A percentile compares a stretch with the other conserved stretches of the same genome.
Evolutionary conservation across 1,140 invertebrate species (phyloP).

Genomic region (Copidosoma floridanum): DNA sequence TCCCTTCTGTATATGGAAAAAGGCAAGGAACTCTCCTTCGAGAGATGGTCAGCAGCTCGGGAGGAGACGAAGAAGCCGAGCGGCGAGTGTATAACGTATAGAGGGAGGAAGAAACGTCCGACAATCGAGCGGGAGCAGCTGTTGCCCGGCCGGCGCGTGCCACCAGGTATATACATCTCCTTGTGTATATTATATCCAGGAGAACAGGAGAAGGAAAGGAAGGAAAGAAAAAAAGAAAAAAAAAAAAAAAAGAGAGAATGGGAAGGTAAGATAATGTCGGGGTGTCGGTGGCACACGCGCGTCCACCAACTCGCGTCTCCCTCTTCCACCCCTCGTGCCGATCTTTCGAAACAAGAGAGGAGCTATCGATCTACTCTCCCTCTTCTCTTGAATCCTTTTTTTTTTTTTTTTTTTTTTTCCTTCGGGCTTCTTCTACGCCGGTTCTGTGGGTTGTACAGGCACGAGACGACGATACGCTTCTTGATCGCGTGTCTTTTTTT

Average conservation of each 20-base stretch:
- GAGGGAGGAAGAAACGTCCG: too few relatives aligned
- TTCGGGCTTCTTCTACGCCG: not conserved
- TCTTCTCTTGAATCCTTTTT: too few relatives aligned
- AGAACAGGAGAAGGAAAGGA: too few relatives aligned
- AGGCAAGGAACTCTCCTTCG: too few relatives aligned
- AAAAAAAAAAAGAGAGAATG: too few relatives aligned
- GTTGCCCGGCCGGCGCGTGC: slow-evolving; percentile 54
- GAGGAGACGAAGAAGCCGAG: not conserved
- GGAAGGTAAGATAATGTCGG: slow-evolving; percentile 53
- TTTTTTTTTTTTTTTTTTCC: not conserved
- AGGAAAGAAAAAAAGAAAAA: too few relatives aligned
- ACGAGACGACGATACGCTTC: too few relatives aligned
- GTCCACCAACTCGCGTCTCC: not conserved
- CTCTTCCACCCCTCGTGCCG: not conserved
- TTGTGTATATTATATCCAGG: slow-evolving; percentile 21
- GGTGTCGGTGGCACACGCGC: slow-evolving; percentile 41
- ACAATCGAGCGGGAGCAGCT: slow-evolving; percentile 51
- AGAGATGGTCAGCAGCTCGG: too few relatives aligned
- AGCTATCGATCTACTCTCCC: slow-evolving; percentile 18
- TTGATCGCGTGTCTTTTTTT: too few relatives aligned
- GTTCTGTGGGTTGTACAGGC: too few relatives aligned
- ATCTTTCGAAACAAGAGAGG: not conserved
- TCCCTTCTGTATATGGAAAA: too few relatives aligned
- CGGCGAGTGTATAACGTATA: too few relatives aligned
- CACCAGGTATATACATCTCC: slow-evolving; percentile 49